phyloP scores from a whole-genome alignment of 1,140 invertebrate genomes.

The Onthophagus taurus region DNA sequence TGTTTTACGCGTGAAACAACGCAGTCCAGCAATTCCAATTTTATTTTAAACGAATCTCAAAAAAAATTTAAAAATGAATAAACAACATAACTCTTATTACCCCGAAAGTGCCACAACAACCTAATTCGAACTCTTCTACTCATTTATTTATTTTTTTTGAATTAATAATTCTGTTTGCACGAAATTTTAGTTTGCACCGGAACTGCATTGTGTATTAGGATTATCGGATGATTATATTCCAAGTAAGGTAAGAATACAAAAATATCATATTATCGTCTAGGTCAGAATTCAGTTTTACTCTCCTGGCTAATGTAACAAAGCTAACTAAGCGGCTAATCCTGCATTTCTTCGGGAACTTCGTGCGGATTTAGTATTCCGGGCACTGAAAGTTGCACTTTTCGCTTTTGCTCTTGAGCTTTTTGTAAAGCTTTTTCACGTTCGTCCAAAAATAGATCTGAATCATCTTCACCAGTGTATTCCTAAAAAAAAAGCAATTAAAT shows the following conservation, averaged over 20 bases:
- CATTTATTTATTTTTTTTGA: conserved; percentile 1
- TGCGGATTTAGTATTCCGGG: conserved; percentile 96
- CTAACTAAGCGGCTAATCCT: conserved; percentile 56
- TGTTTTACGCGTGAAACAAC: not conserved
- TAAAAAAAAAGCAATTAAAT: conserved; percentile 33
- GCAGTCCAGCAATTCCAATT: not conserved
- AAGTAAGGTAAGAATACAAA: conserved; percentile 17
- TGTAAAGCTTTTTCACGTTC: conserved; percentile 84
- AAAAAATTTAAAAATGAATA: not conserved
- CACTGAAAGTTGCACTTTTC: conserved; percentile 83
- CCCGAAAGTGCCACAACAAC: conserved; percentile 1
- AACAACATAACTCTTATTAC: not conserved
- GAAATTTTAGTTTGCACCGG: conserved; percentile 4
- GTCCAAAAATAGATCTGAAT: conserved; percentile 93
- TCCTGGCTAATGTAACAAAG: conserved; percentile 4
- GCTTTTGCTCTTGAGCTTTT: conserved; percentile 87
- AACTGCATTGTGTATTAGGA: conserved; percentile 10
- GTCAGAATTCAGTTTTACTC: conserved; percentile 13
- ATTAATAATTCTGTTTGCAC: not conserved
- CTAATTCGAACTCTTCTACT: not conserved
- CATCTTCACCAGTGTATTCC: conserved; percentile 97
- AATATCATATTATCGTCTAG: conserved; percentile 17
- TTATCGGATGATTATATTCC: conserved; percentile 9
- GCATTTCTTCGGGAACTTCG: conserved; percentile 96
- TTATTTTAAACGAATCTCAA: conserved; percentile 2